Evolutionary conservation across 2,113 vertebrate genomes (phyloP).

Genomic region (Lasiurus cinereus): DNA sequence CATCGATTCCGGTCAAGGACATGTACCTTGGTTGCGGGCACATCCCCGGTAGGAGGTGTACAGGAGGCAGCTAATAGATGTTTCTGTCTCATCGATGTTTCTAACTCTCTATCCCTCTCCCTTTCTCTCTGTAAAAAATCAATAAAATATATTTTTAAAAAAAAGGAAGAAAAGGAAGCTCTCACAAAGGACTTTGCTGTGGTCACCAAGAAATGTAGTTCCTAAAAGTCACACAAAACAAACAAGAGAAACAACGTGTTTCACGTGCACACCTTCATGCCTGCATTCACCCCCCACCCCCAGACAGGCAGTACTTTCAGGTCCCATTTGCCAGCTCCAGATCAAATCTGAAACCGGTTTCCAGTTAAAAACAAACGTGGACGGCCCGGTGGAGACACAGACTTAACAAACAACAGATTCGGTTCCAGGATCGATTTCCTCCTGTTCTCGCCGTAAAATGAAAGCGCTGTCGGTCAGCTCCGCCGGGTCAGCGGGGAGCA

Average conservation of each 20-base stretch:
- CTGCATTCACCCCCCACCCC: neutral
- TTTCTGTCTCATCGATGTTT: too few relatives aligned
- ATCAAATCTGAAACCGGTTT: neutral
- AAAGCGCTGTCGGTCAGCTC: neutral
- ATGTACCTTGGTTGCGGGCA: too few relatives aligned
- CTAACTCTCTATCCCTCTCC: too few relatives aligned
- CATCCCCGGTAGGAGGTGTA: too few relatives aligned
- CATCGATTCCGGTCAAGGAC: too few relatives aligned
- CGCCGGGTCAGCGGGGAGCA: neutral
- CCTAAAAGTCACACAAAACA: neutral
- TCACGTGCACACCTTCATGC: neutral
- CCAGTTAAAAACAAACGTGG: neutral
- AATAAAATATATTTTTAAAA: too few relatives aligned
- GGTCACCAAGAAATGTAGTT: neutral
- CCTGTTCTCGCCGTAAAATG: neutral
- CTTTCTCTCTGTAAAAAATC: too few relatives aligned
- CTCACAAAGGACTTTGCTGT: neutral
- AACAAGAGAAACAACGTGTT: neutral
- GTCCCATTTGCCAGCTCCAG: neutral
- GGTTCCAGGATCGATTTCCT: neutral
- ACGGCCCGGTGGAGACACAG: neutral
- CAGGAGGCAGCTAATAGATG: too few relatives aligned
- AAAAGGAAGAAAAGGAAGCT: neutral
- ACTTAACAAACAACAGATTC: neutral
- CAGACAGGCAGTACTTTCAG: neutral